These are phyloP conservation scores for Saccostrea echinata DNA, from an alignment of 1,140 invertebrate species.

Conservation along the genomic window DNA sequence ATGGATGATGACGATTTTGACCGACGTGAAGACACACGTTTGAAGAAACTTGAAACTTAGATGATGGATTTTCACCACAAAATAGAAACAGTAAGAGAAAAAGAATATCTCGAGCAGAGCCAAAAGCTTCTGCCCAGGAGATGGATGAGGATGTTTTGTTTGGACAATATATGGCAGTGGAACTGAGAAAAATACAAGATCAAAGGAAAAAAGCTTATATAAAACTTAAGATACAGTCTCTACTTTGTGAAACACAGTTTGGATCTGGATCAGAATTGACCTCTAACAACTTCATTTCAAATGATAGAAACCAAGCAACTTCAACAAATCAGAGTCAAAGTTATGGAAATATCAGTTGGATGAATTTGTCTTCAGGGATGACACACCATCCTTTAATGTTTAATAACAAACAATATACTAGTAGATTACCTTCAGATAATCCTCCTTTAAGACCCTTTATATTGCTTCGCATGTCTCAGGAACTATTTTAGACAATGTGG, in stretches of 20 bases:
- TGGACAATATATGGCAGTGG: background rate
- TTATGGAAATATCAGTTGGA: too few relatives aligned
- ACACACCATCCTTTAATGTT: background rate
- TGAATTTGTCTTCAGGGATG: too few relatives aligned
- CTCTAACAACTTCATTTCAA: too few relatives aligned
- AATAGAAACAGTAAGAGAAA: background rate
- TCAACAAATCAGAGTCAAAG: too few relatives aligned
- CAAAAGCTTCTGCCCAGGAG: background rate
- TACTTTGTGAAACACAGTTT: background rate
- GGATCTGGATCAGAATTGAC: too few relatives aligned
- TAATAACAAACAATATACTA: background rate
- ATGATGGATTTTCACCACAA: background rate
- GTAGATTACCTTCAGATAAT: conserved; percentile 50
- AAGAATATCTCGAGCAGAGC: background rate
- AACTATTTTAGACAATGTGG: too few relatives aligned
- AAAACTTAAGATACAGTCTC: background rate
- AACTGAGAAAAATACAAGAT: background rate
- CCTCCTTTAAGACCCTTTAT: conserved; percentile 46
- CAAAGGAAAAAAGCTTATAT: background rate
- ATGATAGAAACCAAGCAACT: too few relatives aligned
- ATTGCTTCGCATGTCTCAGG: conserved; percentile 51
- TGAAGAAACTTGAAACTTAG: background rate
- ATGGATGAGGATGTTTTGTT: background rate
- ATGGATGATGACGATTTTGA: background rate
- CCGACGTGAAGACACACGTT: background rate